These are phyloP conservation scores for Dolichomitus sp. DNA, from an alignment of 2,888 invertebrate species.

Conservation along the genomic window DNA sequence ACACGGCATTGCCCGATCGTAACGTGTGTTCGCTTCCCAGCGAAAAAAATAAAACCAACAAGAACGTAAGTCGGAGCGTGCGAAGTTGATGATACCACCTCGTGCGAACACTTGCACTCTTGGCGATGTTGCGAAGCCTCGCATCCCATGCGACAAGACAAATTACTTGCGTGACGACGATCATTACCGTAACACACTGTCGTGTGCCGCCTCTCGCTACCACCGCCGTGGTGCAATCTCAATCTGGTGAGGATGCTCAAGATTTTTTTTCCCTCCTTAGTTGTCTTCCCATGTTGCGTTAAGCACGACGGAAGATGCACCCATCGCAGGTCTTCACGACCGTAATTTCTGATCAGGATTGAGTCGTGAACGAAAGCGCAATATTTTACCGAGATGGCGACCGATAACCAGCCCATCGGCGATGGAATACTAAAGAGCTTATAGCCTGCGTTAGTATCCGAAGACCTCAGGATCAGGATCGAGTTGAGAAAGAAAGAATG, in stretches of 20 bases:
- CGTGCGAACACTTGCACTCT: conserved; percentile 65
- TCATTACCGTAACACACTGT: conserved; percentile 68
- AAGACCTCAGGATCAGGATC: conserved; percentile 25
- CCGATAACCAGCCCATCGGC: conserved; percentile 78
- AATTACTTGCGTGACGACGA: conserved; percentile 74
- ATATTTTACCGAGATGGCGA: conserved; percentile 82
- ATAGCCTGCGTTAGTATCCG: conserved; percentile 45
- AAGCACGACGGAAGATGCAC: conserved; percentile 24
- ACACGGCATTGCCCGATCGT: conserved; percentile 11
- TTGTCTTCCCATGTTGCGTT: conserved; percentile 45
- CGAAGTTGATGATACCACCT: conserved; percentile 55
- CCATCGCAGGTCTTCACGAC: conserved; percentile 27
- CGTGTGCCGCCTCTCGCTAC: conserved; percentile 22
- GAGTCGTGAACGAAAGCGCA: conserved; percentile 82
- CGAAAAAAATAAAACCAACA: conserved; percentile 51
- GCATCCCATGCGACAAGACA: conserved; percentile 68
- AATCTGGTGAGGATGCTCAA: conserved; percentile 63
- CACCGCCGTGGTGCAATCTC: conserved; percentile 52
- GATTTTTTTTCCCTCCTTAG: conserved; percentile 40
- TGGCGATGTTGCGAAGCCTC: conserved; percentile 30
- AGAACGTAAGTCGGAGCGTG: conserved; percentile 34
- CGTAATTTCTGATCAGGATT: conserved; percentile 79
- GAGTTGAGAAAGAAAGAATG: conserved; percentile 62
- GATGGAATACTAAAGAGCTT: conserved; percentile 80
- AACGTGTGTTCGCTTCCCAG: conserved; percentile 25